Evolutionary conservation across 2,113 vertebrate genomes (phyloP).

Genomic region (Chionodraco myersi): DNA sequence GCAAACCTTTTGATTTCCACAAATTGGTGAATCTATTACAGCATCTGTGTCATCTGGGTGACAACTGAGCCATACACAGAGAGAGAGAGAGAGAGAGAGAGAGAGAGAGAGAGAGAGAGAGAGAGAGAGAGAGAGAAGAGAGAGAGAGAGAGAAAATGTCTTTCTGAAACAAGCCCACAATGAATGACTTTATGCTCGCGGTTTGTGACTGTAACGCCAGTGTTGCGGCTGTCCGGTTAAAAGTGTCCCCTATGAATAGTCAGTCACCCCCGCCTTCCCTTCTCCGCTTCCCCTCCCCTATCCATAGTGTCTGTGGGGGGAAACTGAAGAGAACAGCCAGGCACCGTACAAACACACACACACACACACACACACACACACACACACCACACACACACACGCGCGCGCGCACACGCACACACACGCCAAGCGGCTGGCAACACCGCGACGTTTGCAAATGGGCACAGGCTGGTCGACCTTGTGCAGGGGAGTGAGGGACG

Average conservation of each 20-base stretch:
- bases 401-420: background rate
- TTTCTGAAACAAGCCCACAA: conserved; percentile 33
- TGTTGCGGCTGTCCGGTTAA: conserved; percentile 68
- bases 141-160: background rate
- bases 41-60: conserved; percentile 47
- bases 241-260: conserved; percentile 68
- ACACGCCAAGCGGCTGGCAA: conserved; percentile 46
- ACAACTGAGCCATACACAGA: conserved; percentile 4
- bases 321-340: conserved; percentile 43
- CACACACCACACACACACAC: background rate
- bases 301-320: conserved; percentile 34
- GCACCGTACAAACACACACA: conserved; percentile 47
- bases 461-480: conserved; percentile 78
- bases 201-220: conserved; percentile 52
- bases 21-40: conserved; percentile 16
- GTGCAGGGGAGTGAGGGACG: conserved; percentile 69
- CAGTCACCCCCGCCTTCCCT: conserved; percentile 35
- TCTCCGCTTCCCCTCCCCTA: background rate
- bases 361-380: conserved; percentile 16
- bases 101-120: too few species aligned
- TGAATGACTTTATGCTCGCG: conserved; percentile 50
- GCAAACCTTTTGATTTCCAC: conserved; percentile 5
- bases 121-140: too few species aligned
- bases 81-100: background rate
- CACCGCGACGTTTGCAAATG: conserved; percentile 60